Base-by-base conservation (phyloP, 2,797 vertebrate species). In the Catostomus latipinnis region DNA sequence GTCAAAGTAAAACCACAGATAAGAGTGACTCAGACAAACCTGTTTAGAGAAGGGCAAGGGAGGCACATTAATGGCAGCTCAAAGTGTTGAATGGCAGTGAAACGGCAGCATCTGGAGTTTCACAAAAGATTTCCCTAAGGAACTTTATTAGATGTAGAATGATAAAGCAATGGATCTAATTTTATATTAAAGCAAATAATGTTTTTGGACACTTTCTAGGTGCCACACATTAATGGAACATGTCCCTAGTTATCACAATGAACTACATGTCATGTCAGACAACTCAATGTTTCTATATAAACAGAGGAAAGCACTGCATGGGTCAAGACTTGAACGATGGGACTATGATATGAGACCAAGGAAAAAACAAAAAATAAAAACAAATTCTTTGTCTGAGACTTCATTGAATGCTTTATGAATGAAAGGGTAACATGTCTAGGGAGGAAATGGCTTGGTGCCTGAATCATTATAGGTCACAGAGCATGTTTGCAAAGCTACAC, bases 401-500 rank as follows among this genome's bases (percentile, higher is more conserved):
- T 69, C 16, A 60, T 22, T 22, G 1, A 61, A 18, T 6, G n/a
- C 7, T 14, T 77, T 60, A 43, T 48, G 60, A 62, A 56, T 46
- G 50, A 34, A 34, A 43, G 22, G 49, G 53, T n/a, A 82, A 65
- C 61, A 61, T 13, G 74, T 68, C 61, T 74, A n/a, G 13, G 14
- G 54, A 62, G 71, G 74, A 85, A 77, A 73, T 67, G 22, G 10
- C 58, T 18, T 53, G 45, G 54, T 14, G 52, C 67, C 49, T 18
- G 65, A 68, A 22, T 52, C 16, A 76, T 73, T 76, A 80, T 66
- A 74, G 78, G 65, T 78, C 81, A 76, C 58, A 67, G 78, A 56
- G 78, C 80, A 82, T 75, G 80, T 82, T 86, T 82, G 57, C 16
- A 81, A 72, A 80, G 67, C 76, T 75, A 74, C 73, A 49, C 56